These are phyloP conservation scores for Zaprionus nigranus DNA, from an alignment of 1,140 invertebrate genomes.

Conservation along the genomic window DNA sequence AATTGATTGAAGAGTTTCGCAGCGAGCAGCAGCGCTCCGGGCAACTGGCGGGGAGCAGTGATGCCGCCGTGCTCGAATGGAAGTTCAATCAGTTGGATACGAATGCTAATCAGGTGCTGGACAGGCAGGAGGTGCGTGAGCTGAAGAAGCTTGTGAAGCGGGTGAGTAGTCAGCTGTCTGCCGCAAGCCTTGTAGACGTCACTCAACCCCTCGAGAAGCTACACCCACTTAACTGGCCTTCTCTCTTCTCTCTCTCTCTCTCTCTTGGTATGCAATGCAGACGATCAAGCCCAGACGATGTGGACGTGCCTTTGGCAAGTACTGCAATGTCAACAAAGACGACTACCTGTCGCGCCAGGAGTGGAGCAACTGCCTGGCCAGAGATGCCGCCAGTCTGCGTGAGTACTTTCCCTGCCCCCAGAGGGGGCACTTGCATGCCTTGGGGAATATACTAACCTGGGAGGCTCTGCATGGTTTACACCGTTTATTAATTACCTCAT, in stretches of 20 bases:
- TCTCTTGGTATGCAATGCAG: slow-evolving; percentile 66
- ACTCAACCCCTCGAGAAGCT: not conserved
- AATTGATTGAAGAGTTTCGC: slow-evolving; percentile 92
- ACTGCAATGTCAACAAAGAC: slow-evolving; percentile 93
- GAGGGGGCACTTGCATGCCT: slow-evolving; percentile 10
- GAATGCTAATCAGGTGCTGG: slow-evolving; percentile 90
- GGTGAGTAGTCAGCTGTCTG: slow-evolving; percentile 77
- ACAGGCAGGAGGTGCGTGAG: slow-evolving; percentile 92
- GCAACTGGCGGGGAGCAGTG: slow-evolving; percentile 52
- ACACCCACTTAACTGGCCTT: slow-evolving; percentile 9
- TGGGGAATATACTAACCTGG: not conserved
- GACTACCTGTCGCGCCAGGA: slow-evolving; percentile 90
- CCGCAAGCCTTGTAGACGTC: slow-evolving; percentile 19
- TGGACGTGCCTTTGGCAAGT: slow-evolving; percentile 93
- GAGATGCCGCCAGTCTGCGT: slow-evolving; percentile 87
- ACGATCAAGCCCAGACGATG: slow-evolving; percentile 94
- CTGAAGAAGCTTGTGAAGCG: slow-evolving; percentile 92
- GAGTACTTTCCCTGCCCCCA: slow-evolving; percentile 62
- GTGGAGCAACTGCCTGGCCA: slow-evolving; percentile 92
- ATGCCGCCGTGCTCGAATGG: slow-evolving; percentile 90
- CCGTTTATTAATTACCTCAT: not conserved
- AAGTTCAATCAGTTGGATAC: slow-evolving; percentile 93
- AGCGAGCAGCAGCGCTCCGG: slow-evolving; percentile 88
- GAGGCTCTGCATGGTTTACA: not conserved
- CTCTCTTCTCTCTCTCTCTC: slow-evolving; percentile 8